Conservation (phyloP, 2,113 vertebrate species). For the Urocynchramus pylzowi region DNA sequence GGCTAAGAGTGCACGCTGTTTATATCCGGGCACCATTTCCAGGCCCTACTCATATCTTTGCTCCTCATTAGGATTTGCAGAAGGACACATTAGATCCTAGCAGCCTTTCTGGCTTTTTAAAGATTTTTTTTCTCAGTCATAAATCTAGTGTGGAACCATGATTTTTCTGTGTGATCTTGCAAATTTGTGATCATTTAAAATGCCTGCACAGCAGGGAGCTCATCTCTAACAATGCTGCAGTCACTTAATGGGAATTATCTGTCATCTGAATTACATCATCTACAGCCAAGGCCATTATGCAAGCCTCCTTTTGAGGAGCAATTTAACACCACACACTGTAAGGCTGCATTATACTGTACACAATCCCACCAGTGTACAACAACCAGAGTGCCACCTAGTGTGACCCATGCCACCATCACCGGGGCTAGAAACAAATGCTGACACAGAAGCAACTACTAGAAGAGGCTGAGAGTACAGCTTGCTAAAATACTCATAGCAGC, state of each 20-base stretch:
- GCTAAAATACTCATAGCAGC: background rate
- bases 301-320: constrained; percentile 4
- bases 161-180: background rate
- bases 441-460: background rate
- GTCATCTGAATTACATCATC: constrained; percentile 36
- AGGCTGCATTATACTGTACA: constrained; percentile 1
- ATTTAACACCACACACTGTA: constrained; percentile 21
- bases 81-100: background rate
- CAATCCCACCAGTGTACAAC: background rate
- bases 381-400: constrained; percentile 71
- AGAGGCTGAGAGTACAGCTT: background rate
- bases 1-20: background rate
- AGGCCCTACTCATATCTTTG: background rate
- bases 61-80: background rate
- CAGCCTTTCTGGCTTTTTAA: background rate
- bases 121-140: background rate
- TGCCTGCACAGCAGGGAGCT: background rate
- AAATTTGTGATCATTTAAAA: background rate
- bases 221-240: background rate
- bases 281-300: constrained; percentile 8
- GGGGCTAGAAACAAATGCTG: background rate
- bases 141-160: background rate
- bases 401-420: accelerated
- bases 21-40: accelerated
- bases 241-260: constrained; percentile 43